These are phyloP conservation scores for Zaprionus lachaisei DNA, from an alignment of 1,140 invertebrate genomes.

Conservation along the genomic window DNA sequence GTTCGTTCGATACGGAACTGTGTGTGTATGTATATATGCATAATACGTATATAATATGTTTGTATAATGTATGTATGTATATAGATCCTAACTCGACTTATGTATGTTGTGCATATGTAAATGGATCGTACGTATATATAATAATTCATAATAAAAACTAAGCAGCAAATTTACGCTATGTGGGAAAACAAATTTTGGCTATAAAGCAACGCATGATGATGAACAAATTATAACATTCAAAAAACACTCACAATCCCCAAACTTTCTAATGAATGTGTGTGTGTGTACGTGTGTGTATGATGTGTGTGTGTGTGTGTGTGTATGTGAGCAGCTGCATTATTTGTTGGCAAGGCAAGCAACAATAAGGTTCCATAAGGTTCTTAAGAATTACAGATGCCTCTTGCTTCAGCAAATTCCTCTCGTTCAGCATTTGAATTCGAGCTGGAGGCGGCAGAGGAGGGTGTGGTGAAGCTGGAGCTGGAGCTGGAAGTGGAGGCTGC, in stretches of 20 bases:
- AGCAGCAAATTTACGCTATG: conserved; percentile 74
- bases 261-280: conserved; percentile 39
- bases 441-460: conserved; percentile 18
- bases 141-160: conserved; percentile 61
- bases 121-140: conserved; percentile 12
- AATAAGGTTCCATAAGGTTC: conserved; percentile 43
- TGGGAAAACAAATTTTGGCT: conserved; percentile 80
- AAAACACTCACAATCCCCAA: conserved; percentile 65
- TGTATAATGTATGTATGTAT: conserved; percentile 28
- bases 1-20: conserved; percentile 40
- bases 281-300: conserved; percentile 35
- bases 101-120: conserved; percentile 17
- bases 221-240: conserved; percentile 62
- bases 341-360: conserved; percentile 79
- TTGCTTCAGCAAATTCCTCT: background rate
- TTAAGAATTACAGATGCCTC: conserved; percentile 38
- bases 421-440: conserved; percentile 30
- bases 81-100: conserved; percentile 44
- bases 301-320: conserved; percentile 41
- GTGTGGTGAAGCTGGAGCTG: conserved; percentile 36
- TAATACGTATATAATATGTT: conserved; percentile 40
- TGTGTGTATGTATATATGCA: conserved; percentile 20
- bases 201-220: conserved; percentile 65
- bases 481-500: conserved; percentile 26
- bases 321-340: conserved; percentile 59